A percentile compares a stretch with the other conserved stretches of the same genome.
Evolutionary conservation across 2,797 vertebrate genomes (phyloP).

Genomic region (Molothrus aeneus): DNA sequence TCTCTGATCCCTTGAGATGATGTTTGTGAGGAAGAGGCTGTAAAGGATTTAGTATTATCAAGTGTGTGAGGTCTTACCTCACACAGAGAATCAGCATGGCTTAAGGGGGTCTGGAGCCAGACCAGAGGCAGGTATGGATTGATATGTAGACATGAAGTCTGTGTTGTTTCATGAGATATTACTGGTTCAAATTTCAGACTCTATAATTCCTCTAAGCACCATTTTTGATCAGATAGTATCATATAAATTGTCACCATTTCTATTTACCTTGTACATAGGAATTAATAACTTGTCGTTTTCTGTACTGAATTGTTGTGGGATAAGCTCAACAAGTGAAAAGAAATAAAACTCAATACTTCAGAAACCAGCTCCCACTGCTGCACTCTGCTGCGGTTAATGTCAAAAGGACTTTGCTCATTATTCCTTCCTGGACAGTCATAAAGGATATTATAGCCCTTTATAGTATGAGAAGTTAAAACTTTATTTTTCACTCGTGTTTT

Average conservation of each 20-base stretch:
- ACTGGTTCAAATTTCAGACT: neutral
- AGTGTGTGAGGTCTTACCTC: neutral
- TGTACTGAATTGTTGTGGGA: neutral
- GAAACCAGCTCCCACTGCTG: neutral
- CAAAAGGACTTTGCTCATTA: neutral
- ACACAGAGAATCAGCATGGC: neutral
- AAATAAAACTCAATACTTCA: neutral
- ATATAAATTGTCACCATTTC: neutral
- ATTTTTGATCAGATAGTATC: neutral
- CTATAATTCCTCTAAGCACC: neutral
- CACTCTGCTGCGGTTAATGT: neutral
- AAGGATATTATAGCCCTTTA: neutral
- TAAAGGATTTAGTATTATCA: slow-evolving; percentile 2
- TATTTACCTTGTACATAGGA: neutral
- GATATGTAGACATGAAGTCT: neutral
- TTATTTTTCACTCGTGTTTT: neutral
- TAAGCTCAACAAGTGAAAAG: neutral
- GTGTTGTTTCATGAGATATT: neutral
- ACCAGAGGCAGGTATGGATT: neutral
- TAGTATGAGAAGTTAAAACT: neutral
- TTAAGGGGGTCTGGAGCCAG: neutral
- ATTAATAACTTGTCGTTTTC: neutral
- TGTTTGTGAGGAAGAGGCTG: neutral
- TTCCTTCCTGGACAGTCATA: neutral
- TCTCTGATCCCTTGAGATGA: neutral